Base-by-base conservation (phyloP, 2,113 vertebrate species). In the Trematocara unimaculatum region DNA sequence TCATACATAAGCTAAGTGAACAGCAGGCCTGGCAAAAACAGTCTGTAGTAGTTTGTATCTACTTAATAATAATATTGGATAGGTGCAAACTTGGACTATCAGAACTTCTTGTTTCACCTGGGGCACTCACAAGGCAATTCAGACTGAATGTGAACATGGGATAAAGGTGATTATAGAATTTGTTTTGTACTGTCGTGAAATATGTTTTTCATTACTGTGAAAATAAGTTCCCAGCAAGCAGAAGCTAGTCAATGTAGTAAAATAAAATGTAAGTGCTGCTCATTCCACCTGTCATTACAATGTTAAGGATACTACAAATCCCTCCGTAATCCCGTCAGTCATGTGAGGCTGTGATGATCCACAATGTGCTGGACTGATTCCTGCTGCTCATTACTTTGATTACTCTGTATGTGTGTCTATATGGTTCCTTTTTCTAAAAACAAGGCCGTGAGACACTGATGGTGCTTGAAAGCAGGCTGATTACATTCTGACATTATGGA, bases 271-370 rank as follows among this genome's bases (percentile, higher is more conserved):
- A 77, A n/a, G 4, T 40, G 10, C 54, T 89, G 83, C 86, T 91
- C 64, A 87, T 87, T 78, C 83, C 31, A 82, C 31, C 56, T 91
- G 77, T 84, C 82, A 47, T 42, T 88, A 53, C 47, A 60, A 90
- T 53, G 88, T 89, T 64, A 89, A 89, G 81, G 83, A 85, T 85
- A 80, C 78, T 42, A 82, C 83, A 93, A 92, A 94, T 95, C 87
- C 87, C 84, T 35, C 4, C 15, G 77, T 92, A 94, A 94, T 94
- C 91, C 91, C 79, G 64, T 91, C 92, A 91, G 82, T 91, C 89
- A 84, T 91, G 89, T 82, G 84, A 91, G 82, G 77, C 87, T 51
- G 23, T 53, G 90, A 91, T 79, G 86, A 93, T 89, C 89, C 89
- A 17, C 60, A 14, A 84, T 77, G 29, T 78, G 81, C 45, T 33